phyloP scores from a whole-genome alignment of 2,888 invertebrate species.

The Thecocarcelia acutangulata region DNA sequence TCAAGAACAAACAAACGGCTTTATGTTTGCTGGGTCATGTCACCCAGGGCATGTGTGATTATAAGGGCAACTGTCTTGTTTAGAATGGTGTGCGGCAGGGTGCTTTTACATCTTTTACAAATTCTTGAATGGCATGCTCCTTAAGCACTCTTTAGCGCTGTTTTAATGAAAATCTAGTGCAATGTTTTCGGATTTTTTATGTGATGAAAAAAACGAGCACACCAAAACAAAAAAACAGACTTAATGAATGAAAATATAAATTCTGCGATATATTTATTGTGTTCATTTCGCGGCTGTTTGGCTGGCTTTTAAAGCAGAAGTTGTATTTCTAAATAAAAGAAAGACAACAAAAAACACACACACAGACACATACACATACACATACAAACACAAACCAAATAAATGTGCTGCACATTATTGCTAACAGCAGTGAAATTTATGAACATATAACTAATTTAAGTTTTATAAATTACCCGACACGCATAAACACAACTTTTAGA shows the following conservation, averaged over 20 bases:
- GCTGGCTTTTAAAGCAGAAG: conserved; percentile 23
- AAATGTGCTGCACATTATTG: conserved; percentile 54
- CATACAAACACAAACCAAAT: conserved; percentile 28
- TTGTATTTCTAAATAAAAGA: not conserved
- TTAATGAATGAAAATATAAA: conserved; percentile 63
- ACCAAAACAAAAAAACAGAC: conserved; percentile 12
- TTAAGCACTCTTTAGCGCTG: conserved; percentile 5
- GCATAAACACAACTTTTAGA: conserved; percentile 72
- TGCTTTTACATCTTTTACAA: not conserved
- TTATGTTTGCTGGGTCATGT: no score
- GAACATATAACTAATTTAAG: conserved; percentile 71
- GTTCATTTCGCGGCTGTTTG: conserved; percentile 1
- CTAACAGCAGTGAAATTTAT: conserved; percentile 53
- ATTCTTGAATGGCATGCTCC: conserved; percentile 37
- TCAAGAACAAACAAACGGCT: no score
- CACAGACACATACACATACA: no score
- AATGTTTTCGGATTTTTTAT: conserved; percentile 62
- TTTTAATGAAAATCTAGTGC: conserved; percentile 48
- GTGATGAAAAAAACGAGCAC: not conserved
- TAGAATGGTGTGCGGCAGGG: not conserved
- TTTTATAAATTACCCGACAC: conserved; percentile 72
- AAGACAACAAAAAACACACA: conserved; percentile 39
- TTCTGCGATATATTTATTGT: conserved; percentile 18
- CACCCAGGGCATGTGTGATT: conserved; percentile 42
- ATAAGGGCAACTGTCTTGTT: conserved; percentile 8